A percentile compares a stretch with the other conserved stretches of the same genome.
These are phyloP conservation scores for Strigamia crassipes DNA, from an alignment of 2,888 invertebrate genomes.

Conservation along the genomic window DNA sequence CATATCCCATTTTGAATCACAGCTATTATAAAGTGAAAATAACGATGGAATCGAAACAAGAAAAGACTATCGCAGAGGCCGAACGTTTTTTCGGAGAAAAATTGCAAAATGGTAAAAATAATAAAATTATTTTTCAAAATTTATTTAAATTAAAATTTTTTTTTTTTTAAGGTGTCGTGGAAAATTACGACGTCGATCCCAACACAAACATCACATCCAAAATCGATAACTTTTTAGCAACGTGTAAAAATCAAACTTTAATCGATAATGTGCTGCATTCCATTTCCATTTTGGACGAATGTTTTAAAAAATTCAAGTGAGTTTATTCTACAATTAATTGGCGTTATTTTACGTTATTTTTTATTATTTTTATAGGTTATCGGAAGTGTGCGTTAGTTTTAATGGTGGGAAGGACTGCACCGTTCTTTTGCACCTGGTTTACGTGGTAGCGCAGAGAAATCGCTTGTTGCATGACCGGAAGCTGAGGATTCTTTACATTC, in stretches of 20 bases:
- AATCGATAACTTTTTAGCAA: not conserved
- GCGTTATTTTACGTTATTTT: too few species aligned
- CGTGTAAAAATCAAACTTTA: not conserved
- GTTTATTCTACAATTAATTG: not conserved
- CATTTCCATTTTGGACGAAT: not conserved
- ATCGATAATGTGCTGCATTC: not conserved
- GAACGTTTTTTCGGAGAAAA: conserved; percentile 56
- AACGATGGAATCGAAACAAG: conserved; percentile 62
- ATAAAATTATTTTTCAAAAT: not conserved
- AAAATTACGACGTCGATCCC: not conserved
- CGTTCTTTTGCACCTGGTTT: conserved; percentile 76
- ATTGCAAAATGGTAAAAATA: conserved; percentile 53
- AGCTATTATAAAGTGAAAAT: conserved; percentile 64
- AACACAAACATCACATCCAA: not conserved
- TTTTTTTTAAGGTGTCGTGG: not conserved
- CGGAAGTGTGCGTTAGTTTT: conserved; percentile 84
- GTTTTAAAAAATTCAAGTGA: not conserved
- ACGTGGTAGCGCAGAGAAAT: conserved; percentile 59
- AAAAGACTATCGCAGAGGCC: conserved; percentile 58
- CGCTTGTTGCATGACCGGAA: not conserved
- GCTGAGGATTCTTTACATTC: conserved; percentile 78
- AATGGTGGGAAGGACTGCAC: conserved; percentile 99
- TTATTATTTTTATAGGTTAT: not conserved
- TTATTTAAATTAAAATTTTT: not conserved
- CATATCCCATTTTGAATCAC: conserved; percentile 64